Evolutionary conservation across 2,888 invertebrate genomes (phyloP).

Genomic region (Drosophila imparisetae): DNA sequence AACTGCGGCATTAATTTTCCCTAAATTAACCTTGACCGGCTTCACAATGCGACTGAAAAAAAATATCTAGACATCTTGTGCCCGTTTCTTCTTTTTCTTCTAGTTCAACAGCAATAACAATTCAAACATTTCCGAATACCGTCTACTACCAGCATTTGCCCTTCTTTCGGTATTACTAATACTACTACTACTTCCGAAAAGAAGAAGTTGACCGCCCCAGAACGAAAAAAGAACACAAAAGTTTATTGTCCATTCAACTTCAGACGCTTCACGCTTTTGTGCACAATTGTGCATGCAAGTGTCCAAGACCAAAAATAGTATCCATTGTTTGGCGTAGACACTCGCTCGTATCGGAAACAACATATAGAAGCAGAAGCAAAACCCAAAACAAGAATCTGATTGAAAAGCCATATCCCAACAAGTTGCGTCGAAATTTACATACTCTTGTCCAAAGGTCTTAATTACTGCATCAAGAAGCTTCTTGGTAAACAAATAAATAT

Average conservation of each 20-base stretch:
- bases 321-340: slow-evolving; percentile 53
- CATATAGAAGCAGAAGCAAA: slow-evolving; percentile 18
- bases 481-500: not conserved
- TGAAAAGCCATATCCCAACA: slow-evolving; percentile 25
- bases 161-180: slow-evolving; percentile 23
- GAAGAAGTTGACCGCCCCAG: slow-evolving; percentile 66
- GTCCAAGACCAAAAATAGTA: slow-evolving; percentile 74
- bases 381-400: slow-evolving; percentile 14
- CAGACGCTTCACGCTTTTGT: slow-evolving; percentile 73
- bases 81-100: slow-evolving; percentile 59
- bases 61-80: slow-evolving; percentile 60
- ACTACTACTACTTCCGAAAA: slow-evolving; percentile 63
- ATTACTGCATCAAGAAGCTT: not conserved
- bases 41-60: slow-evolving; percentile 60
- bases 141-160: slow-evolving; percentile 44
- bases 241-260: slow-evolving; percentile 71
- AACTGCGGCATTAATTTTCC: slow-evolving; percentile 62
- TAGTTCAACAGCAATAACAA: slow-evolving; percentile 26
- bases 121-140: slow-evolving; percentile 33
- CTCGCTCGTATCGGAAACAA: slow-evolving; percentile 41
- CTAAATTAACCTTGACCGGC: slow-evolving; percentile 82
- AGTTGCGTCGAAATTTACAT: slow-evolving; percentile 16
- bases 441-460: slow-evolving; percentile 4
- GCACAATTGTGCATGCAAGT: slow-evolving; percentile 80
- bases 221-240: slow-evolving; percentile 48